phyloP scores from a whole-genome alignment of 2,888 invertebrate genomes.

The Spatulosminthurus flaviceps region DNA sequence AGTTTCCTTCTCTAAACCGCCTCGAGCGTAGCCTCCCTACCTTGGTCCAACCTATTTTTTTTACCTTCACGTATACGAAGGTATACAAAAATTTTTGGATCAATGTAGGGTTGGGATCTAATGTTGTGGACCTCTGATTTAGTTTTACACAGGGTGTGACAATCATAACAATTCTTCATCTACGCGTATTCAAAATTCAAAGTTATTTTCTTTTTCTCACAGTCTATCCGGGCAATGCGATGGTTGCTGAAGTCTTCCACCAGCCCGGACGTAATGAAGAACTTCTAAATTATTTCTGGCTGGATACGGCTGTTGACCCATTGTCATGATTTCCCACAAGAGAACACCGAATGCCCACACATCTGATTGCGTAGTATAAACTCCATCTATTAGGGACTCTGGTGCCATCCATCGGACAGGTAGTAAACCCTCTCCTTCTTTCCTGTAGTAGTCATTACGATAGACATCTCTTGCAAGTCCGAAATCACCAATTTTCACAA shows the following conservation, averaged over 20 bases:
- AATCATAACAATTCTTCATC: no score
- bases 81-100: no score
- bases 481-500: slow-evolving; percentile 97
- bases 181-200: no score
- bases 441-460: slow-evolving; percentile 96
- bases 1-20: no score
- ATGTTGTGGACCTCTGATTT: no score
- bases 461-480: slow-evolving; percentile 96
- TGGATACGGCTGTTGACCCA: slow-evolving; percentile 97
- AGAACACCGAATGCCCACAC: slow-evolving; percentile 96
- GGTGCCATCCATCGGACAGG: slow-evolving; percentile 98
- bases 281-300: slow-evolving; percentile 93
- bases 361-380: slow-evolving; percentile 96
- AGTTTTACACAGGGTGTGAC: no score
- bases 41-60: no score
- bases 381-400: slow-evolving; percentile 93
- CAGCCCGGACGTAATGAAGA: slow-evolving; percentile 77
- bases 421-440: slow-evolving; percentile 83
- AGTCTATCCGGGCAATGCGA: slow-evolving; percentile 67
- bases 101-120: no score
- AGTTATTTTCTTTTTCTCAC: slow-evolving; percentile 69
- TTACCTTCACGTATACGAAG: no score
- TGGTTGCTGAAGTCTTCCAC: slow-evolving; percentile 55
- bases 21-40: no score
- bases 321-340: slow-evolving; percentile 95